A percentile compares a stretch with the other conserved stretches of the same genome.
Evolutionary conservation across 2,888 invertebrate species (phyloP).

Genomic region (Syrista parreyssii): DNA sequence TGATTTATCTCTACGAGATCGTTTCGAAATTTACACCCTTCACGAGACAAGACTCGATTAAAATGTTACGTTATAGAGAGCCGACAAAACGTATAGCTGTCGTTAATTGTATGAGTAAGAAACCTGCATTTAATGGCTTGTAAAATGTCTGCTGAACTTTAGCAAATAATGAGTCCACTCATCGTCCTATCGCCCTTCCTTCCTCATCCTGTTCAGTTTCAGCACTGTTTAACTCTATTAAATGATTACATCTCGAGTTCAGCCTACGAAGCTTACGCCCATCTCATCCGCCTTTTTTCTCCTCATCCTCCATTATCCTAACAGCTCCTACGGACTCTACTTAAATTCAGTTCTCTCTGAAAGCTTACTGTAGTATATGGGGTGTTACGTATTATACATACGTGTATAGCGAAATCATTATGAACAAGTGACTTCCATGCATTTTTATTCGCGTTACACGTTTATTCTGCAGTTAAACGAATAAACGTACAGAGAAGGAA

Average conservation of each 20-base stretch:
- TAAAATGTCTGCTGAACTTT: not conserved
- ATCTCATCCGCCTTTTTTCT: not conserved
- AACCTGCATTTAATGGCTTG: not conserved
- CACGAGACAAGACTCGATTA: not conserved
- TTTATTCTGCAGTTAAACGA: not conserved
- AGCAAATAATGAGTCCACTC: not conserved
- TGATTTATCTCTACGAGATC: not conserved
- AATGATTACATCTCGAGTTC: constrained; percentile 33
- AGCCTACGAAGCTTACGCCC: constrained; percentile 2
- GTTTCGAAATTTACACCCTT: not conserved
- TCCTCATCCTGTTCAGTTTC: constrained; percentile 19
- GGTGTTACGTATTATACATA: not conserved
- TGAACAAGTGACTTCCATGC: not conserved
- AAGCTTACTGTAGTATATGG: no score
- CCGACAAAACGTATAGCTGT: not conserved
- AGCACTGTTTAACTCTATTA: constrained; percentile 30
- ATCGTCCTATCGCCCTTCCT: not conserved
- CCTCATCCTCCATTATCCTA: not conserved
- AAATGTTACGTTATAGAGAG: not conserved
- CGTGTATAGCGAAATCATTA: not conserved
- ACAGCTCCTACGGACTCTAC: not conserved
- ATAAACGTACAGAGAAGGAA: not conserved
- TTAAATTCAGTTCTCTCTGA: not conserved
- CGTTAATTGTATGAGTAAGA: not conserved
- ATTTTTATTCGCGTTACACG: not conserved